Evolutionary conservation across 2,888 invertebrate species (phyloP).

Genomic region (Drosophila anomelani): DNA sequence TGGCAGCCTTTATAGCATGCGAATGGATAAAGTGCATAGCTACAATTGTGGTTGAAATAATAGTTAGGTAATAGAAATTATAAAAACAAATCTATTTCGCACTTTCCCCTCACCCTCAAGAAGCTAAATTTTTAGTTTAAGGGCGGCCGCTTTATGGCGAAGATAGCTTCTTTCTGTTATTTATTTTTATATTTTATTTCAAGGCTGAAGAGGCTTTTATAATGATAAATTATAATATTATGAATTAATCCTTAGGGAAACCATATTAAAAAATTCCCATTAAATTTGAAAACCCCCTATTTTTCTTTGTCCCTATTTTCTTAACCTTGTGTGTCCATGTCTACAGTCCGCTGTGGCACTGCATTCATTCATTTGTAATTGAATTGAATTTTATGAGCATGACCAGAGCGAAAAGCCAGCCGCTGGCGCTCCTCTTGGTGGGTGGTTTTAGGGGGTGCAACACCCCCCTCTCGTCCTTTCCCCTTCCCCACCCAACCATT

Average conservation of each 20-base stretch:
- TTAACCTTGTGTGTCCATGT: neutral
- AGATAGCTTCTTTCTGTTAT: no score
- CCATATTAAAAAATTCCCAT: no score
- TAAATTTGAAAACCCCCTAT: no score
- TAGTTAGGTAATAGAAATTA: neutral
- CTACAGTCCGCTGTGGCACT: slow-evolving; percentile 7
- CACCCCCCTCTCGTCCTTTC: no score
- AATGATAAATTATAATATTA: no score
- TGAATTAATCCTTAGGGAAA: no score
- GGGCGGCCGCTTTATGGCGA: no score
- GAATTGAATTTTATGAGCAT: slow-evolving; percentile 57
- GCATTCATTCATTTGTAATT: slow-evolving; percentile 66
- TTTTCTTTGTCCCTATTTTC: neutral
- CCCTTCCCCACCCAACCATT: slow-evolving; percentile 9
- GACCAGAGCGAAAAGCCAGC: slow-evolving; percentile 26
- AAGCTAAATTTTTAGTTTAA: no score
- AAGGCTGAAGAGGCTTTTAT: no score
- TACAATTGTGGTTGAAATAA: neutral
- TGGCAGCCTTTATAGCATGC: slow-evolving; percentile 21
- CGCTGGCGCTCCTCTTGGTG: slow-evolving; percentile 2
- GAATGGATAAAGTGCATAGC: slow-evolving; percentile 1
- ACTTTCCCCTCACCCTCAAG: no score
- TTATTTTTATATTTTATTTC: no score
- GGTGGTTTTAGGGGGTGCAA: slow-evolving; percentile 14
- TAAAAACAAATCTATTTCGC: no score